Evolutionary conservation across 2,797 vertebrate genomes (phyloP), one percentile per base, ranked within the genome.

Genomic region (Salmo trutta): DNA sequence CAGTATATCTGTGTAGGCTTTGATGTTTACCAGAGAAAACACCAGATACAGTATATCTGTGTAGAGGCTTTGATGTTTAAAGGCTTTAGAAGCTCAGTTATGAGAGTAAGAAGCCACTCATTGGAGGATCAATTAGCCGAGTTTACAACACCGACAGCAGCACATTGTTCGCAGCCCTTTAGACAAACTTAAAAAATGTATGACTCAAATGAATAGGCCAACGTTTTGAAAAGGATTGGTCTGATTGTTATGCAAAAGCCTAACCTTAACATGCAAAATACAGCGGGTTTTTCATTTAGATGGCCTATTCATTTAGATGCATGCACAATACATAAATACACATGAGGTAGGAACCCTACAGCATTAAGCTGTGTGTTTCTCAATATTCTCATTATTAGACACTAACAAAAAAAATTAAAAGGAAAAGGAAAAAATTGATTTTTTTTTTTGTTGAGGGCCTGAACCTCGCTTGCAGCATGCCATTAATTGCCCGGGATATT

Each of bases 401-500:
- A 93, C 93, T 93, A 17, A 36, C 73, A 70, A 82, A 64, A 91
- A 84, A 31, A 29, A 29, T 29, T 0, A 4, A 31, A 31, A 31
- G 31, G 31, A 74, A 29, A n/a, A 29, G 36, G 36, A 19, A 1
- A 17, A 54, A 54, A 54, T 24, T 24, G 24, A 24, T 24, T 24
- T 24, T 24, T 24, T 24, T 16, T 92, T 93, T 94, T 93, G 92
- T 94, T 93, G 92, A 94, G 93, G 91, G 94, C 93, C 90, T 93
- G 93, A 92, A 93, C 94, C 94, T 93, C 90, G 93, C 93, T 94
- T 89, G 89, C 88, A 95, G 93, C 93, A 94, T 95, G 94, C 93
- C 92, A 93, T 94, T 95, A 95, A 96, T 95, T 95, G 94, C 92
- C 88, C 84, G 88, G 90, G 92, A 93, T 91, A 93, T 94, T 94